A percentile compares a stretch with the other conserved stretches of the same genome.
Evolutionary conservation across 2,113 vertebrate species (phyloP).

Genomic region (Sterrhoptilus dennistouni): DNA sequence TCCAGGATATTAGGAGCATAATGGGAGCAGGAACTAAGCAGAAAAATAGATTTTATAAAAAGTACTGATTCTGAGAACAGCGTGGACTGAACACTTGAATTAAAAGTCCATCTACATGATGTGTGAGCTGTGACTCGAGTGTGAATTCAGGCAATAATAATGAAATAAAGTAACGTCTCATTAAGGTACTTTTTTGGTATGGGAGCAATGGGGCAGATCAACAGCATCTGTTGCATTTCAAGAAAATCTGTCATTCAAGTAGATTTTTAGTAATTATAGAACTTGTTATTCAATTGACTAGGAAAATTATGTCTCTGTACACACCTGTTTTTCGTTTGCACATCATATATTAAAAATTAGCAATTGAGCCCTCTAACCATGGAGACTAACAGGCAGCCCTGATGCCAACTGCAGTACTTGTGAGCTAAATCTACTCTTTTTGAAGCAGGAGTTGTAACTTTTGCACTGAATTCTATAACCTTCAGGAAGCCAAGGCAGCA

Average conservation of each 20-base stretch:
- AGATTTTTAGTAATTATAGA: not conserved
- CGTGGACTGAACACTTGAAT: not conserved
- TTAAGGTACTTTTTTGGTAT: not conserved
- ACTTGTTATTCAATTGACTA: not conserved
- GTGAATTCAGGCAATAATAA: not conserved
- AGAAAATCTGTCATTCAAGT: not conserved
- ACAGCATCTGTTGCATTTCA: not conserved
- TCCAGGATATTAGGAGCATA: not conserved
- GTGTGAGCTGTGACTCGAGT: not conserved
- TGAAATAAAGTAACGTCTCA: not conserved
- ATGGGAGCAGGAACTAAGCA: not conserved
- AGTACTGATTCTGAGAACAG: not conserved
- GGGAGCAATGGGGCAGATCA: not conserved
- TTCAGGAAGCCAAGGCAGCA: constrained; percentile 84
- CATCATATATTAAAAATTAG: not conserved
- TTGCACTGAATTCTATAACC: not conserved
- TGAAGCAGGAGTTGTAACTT: not conserved
- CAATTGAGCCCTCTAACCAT: not conserved
- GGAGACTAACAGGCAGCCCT: not conserved
- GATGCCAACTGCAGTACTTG: not conserved
- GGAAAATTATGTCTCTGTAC: not conserved
- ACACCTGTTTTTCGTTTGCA: not conserved
- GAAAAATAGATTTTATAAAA: not conserved
- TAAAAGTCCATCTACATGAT: not conserved
- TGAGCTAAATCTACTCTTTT: not conserved